Evolutionary conservation across 2,888 invertebrate genomes (phyloP), one percentile per base, ranked within the genome.

Genomic region (Barypeithes pellucidus): DNA sequence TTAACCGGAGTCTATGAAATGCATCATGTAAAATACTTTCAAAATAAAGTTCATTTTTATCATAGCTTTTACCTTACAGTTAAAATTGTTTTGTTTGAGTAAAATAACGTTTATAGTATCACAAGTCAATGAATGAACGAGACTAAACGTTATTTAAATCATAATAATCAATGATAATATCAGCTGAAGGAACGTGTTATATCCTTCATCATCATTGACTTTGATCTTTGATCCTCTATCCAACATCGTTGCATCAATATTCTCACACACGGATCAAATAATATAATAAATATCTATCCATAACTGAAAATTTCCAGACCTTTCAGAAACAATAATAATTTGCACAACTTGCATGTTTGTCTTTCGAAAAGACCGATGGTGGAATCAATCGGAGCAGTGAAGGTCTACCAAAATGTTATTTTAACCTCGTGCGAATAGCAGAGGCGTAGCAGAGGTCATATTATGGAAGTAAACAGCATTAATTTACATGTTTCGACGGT

Each of bases 301-400:
- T 33, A 29, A 63, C 8, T 63, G 63, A 63, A 63, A 50, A 63
- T 5, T 63, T 63, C 63, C 63, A 63, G 63, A 63, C 63, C 33
- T 63, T 50, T 22, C n/a, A 63, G 50, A 36, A 63, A 63, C 63
- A 63, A 63, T 50, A 63, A 47, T 63, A 63, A 63, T 63, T 50
- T 63, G 63, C 63, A 47, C 20, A 36, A 63, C 14, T 63, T 50
- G 50, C 50, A 50, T 47, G 36, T 50, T 63, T 29, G 50, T 50
- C 50, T 63, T 63, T 63, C 16, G 33, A 36, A 63, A 63, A 63
- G n/a, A 18, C 50, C 47, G 63, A 63, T 63, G 20, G n/a, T 5
- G 11, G 63, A 63, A 63, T 50, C 50, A 50, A 63, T 47, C 33
- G 18, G 4, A 36, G 14, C 22, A 22, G 43, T 59, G 59, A 1